Conservation (phyloP, 2,888 invertebrate genomes). For the Taenaris catops region DNA sequence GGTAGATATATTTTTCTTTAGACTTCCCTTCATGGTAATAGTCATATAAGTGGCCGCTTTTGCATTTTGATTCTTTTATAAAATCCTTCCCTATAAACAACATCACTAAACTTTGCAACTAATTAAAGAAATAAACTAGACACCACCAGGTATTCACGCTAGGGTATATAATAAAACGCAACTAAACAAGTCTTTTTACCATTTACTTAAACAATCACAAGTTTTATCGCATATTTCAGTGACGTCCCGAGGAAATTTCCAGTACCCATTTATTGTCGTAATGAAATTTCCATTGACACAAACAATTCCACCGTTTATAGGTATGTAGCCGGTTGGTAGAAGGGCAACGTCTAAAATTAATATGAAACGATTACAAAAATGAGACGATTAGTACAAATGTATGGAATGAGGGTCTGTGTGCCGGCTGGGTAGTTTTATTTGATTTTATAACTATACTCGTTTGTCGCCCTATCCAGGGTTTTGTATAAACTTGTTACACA, state of each 20-base stretch:
- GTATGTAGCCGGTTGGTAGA: slow-evolving; percentile 52
- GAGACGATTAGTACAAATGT: too few relatives aligned
- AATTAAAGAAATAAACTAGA: too few relatives aligned
- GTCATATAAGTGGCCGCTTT: slow-evolving; percentile 61
- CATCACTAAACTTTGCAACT: too few relatives aligned
- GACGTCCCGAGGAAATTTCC: slow-evolving; percentile 41
- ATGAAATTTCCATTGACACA: slow-evolving; percentile 30
- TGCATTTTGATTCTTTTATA: slow-evolving; percentile 49
- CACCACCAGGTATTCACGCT: too few relatives aligned
- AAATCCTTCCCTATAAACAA: too few relatives aligned
- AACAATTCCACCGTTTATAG: slow-evolving; percentile 45
- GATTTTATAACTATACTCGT: too few relatives aligned
- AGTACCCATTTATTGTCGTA: slow-evolving; percentile 40
- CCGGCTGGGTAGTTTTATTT: too few relatives aligned
- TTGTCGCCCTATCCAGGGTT: too few relatives aligned
- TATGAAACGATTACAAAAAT: slow-evolving; percentile 3
- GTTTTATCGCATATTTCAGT: slow-evolving; percentile 37
- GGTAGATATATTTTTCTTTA: slow-evolving; percentile 51
- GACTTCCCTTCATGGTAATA: slow-evolving; percentile 38
- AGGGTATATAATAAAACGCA: too few relatives aligned
- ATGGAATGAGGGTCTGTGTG: too few relatives aligned
- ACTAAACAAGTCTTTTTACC: too few relatives aligned
- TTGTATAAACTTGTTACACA: too few relatives aligned
- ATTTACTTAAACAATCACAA: slow-evolving; percentile 52
- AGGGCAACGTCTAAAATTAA: slow-evolving; percentile 36